Percentiles rank a stretch among this genome's conserved stretches.
Conservation (phyloP, 2,797 vertebrate species). For the Lepilemur ruficaudatus region DNA sequence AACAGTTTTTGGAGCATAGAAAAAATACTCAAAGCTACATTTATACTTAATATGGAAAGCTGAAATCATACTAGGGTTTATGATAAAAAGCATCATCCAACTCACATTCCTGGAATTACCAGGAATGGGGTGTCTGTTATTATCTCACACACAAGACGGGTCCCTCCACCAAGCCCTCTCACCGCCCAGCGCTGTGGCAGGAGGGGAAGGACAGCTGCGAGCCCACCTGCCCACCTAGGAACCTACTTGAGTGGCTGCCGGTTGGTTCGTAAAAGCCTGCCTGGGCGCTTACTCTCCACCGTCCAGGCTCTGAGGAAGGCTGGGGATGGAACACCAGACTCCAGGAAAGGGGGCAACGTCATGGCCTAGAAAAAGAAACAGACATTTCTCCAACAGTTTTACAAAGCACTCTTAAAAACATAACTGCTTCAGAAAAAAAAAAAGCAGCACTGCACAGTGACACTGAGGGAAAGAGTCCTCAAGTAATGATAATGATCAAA, state of each 20-base stretch:
- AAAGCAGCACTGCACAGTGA: not conserved
- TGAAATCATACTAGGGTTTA: not conserved
- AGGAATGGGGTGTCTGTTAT: not conserved
- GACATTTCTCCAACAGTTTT: not conserved
- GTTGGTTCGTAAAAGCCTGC: conserved; percentile 88
- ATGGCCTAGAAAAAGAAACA: conserved; percentile 85
- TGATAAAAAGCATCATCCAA: not conserved
- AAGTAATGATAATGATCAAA: not conserved
- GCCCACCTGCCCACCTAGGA: fast-evolving
- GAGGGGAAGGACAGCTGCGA: fast-evolving
- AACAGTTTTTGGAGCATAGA: not conserved
- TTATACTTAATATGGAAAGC: not conserved
- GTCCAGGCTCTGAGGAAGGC: conserved; percentile 93
- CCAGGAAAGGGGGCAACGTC: conserved; percentile 87
- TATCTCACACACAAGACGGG: fast-evolving
- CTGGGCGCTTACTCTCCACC: conserved; percentile 85
- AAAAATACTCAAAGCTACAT: not conserved
- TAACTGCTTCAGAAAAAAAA: not conserved
- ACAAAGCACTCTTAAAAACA: not conserved
- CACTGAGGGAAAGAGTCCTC: not conserved
- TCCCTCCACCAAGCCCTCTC: not conserved
- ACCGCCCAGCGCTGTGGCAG: fast-evolving
- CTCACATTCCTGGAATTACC: fast-evolving
- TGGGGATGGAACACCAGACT: conserved; percentile 84
- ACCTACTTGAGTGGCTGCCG: conserved; percentile 88